Conservation (phyloP, 2,888 invertebrate species). For the Dendrolimus pini region DNA sequence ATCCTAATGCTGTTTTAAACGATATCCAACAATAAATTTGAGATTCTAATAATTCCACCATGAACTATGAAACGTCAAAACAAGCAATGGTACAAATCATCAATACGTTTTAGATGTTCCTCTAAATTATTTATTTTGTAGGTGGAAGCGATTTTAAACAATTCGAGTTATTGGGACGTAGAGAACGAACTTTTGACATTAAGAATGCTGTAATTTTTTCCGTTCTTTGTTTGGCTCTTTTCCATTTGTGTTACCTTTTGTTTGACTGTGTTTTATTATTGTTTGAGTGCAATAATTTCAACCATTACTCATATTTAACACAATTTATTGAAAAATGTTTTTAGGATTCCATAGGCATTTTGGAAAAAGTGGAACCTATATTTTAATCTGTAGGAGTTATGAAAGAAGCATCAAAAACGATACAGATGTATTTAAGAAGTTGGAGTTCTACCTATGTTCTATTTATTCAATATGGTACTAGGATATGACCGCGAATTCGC, state of each 20-base stretch:
- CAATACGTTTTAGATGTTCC: background rate
- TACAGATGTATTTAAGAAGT: too few species aligned
- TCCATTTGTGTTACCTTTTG: background rate
- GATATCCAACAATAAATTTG: background rate
- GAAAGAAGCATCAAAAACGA: too few species aligned
- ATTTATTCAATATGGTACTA: too few species aligned
- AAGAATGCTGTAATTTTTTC: background rate
- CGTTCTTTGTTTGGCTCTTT: background rate
- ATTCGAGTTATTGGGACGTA: background rate
- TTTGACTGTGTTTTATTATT: background rate
- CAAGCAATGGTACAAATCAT: background rate
- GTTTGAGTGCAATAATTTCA: too few species aligned
- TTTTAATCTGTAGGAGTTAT: too few species aligned
- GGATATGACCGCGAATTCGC: too few species aligned
- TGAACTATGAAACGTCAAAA: constrained; percentile 1
- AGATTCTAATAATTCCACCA: constrained; percentile 1
- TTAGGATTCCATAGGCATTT: too few species aligned
- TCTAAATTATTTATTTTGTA: background rate
- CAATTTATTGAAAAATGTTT: too few species aligned
- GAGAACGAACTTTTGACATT: background rate
- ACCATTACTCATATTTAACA: too few species aligned
- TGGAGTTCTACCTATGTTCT: too few species aligned
- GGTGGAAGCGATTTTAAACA: constrained; percentile 10
- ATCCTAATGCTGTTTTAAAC: background rate
- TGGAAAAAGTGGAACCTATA: too few species aligned